Evolutionary conservation across 1,140 invertebrate genomes (phyloP), one percentile per base, ranked within the genome.

Genomic region (Hermatobates lingyangjiaoensis): DNA sequence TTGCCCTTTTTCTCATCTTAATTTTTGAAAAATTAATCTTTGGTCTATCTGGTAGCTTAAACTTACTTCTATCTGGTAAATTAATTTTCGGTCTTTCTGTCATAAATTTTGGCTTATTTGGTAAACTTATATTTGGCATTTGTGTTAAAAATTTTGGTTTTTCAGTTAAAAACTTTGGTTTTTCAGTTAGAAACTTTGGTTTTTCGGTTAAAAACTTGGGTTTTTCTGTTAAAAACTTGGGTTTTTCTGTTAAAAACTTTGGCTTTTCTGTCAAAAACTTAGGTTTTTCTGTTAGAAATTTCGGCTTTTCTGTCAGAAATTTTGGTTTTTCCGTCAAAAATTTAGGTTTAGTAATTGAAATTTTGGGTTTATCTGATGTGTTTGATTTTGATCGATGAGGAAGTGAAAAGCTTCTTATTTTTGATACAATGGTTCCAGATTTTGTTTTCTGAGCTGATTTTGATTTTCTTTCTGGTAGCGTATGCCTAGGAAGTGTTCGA

Each of bases 371-470:
- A 14, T 76, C 74, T 3, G 73, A 71, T n/a, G 75, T 55, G 12
- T 63, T 65, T 59, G 73, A 70, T 57, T 72, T 74, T 26, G 71
- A 66, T 45, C 66, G 64, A 53, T 76, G 68, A 0, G 64, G 63
- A 30, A 66, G 49, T 20, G 56, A 59, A 23, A 66, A 58, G 54
- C 64, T 65, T 12, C 62, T 49, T 78, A 71, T 67, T 75, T 77
- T 57, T 76, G 77, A 42, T 14, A 14, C 39, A 42, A 42, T 5
- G 4, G 14, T 5, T 12, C 39, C 39, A 4, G 50, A 79, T 64
- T 63, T 80, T 76, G 62, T 71, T 74, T 59, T 78, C 75, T 18
- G 73, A 77, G 56, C 73, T 71, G 24, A 75, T 76, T 57, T 72
- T 70, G 26, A 72, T 66, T 34, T 59, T 55, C 18, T 68, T 71